Evolutionary conservation across 2,888 invertebrate species (phyloP).

Genomic region (Branchellion lobata): DNA sequence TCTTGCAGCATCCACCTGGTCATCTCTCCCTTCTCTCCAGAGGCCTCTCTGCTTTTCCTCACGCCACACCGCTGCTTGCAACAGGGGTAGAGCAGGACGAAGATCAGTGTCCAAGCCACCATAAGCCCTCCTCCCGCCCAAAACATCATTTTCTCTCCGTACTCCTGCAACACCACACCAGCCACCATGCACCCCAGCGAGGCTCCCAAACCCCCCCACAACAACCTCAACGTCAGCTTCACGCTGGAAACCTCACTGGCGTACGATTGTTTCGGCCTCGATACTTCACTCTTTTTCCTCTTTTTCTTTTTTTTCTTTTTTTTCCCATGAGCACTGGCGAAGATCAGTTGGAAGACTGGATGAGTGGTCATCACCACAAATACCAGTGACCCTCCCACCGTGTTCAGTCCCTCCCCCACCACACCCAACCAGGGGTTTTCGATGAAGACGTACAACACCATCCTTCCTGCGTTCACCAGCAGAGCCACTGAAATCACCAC

Average conservation of each 20-base stretch:
- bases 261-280: background rate
- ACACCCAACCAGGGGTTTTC: constrained; percentile 32
- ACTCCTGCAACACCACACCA: constrained; percentile 16
- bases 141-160: constrained; percentile 16
- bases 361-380: constrained; percentile 15
- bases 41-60: background rate
- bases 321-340: background rate
- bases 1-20: background rate
- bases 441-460: constrained; percentile 38
- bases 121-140: background rate
- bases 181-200: constrained; percentile 38
- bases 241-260: constrained; percentile 27
- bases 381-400: constrained; percentile 33
- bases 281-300: too few relatives aligned
- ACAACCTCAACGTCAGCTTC: constrained; percentile 21
- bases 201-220: constrained; percentile 34
- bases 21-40: background rate
- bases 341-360: constrained; percentile 24
- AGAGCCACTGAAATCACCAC: constrained; percentile 30
- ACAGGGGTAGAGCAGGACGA: constrained; percentile 36
- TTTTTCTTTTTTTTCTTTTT: background rate
- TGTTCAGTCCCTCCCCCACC: constrained; percentile 17
- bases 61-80: constrained; percentile 19
- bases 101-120: constrained; percentile 35
- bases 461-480: constrained; percentile 18